Conservation (phyloP, 2,797 vertebrate genomes). For the Chelmon rostratus region DNA sequence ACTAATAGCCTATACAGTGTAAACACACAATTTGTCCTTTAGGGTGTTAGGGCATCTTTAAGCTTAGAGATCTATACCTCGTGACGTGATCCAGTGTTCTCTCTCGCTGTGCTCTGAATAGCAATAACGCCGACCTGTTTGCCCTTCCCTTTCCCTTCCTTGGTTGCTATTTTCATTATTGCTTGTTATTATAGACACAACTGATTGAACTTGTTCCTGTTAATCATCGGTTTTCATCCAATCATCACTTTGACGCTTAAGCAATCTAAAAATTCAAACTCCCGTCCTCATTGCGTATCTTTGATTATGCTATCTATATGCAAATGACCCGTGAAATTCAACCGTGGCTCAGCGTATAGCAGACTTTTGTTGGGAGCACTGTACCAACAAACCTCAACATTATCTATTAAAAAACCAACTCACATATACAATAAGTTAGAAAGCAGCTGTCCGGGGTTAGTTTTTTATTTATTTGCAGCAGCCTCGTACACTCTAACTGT, state of each 20-base stretch:
- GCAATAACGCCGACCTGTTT: constrained; percentile 47
- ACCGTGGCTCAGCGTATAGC: constrained; percentile 17
- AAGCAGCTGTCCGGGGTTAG: constrained; percentile 23
- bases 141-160: constrained; percentile 37
- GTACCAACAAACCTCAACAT: constrained; percentile 23
- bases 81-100: constrained; percentile 10
- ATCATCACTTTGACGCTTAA: constrained; percentile 57
- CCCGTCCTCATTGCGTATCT: constrained; percentile 44
- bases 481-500: constrained; percentile 8
- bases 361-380: constrained; percentile 38
- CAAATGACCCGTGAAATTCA: constrained; percentile 59
- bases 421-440: constrained; percentile 36
- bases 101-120: constrained; percentile 42
- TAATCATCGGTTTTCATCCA: constrained; percentile 68
- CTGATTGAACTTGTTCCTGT: constrained; percentile 57
- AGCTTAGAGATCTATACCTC: constrained; percentile 30
- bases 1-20: constrained; percentile 60
- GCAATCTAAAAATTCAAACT: constrained; percentile 53
- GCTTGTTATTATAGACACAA: constrained; percentile 34
- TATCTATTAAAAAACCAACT: constrained; percentile 28
- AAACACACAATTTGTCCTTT: constrained; percentile 62
- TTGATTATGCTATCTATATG: constrained; percentile 76
- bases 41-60: constrained; percentile 42
- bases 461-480: constrained; percentile 35
- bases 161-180: constrained; percentile 48